Base-by-base conservation (phyloP, 2,888 invertebrate genomes). In the Actias luna region DNA sequence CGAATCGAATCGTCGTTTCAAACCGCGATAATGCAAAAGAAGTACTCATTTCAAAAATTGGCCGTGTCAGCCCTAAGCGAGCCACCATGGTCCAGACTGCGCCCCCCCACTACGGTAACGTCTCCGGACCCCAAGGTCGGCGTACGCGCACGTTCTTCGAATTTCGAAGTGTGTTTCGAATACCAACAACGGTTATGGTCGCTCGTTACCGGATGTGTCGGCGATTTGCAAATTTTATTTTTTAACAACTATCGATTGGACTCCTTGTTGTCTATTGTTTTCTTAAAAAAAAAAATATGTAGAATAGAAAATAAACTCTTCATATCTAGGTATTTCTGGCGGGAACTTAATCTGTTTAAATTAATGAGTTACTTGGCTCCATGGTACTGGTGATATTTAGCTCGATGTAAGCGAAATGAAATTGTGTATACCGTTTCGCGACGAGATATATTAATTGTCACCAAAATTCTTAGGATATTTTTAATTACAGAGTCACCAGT, bases 41-140 rank as follows among this genome's bases (percentile, higher is more conserved):
- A n/a, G n/a, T n/a, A n/a, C n/a, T n/a, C n/a, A n/a, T n/a, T n/a
- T n/a, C 8, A 18, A 42, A 39, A 39, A 5, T 3, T 39, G 7
- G 2, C 18, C 25, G 46, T 50, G 4, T 25, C 46, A 50, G 12
- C 46, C 46, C 46, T 50, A 12, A 50, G 10, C 25, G 60, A 46
- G 58, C 58, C 29, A n/a, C 59, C 59, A 29, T 46, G 42, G 42
- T 61, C 52, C 61, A n/a, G 25, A 25, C 52, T 39, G 22, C 18
- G 29, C 36, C 27, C 61, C 71, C 64, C 75, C 65, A 66, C 73
- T 61, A 67, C 69, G 78, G 16, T 29, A n/a, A 10, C 81, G 79
- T 83, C 83, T 70, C 69, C 75, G 68, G 70, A 68, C 78, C n/a
- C n/a, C 83, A 86, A 87, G 89, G 87, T 83, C 83, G 82, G 70